Percentiles rank a stretch among this genome's conserved stretches.
Conservation (phyloP, 2,888 invertebrate species). For the Charanyca ferruginea region DNA sequence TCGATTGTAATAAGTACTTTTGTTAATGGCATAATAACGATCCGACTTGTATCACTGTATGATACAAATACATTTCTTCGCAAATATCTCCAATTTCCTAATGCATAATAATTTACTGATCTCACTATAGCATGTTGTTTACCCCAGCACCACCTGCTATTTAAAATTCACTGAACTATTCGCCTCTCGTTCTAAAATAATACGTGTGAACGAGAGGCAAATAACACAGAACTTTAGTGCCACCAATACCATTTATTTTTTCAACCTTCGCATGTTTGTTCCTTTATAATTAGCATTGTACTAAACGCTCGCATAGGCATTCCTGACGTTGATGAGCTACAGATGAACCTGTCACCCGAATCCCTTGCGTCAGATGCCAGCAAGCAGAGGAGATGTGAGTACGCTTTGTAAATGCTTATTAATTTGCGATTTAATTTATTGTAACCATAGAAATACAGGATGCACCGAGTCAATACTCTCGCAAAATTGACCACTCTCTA, state of each 20-base stretch:
- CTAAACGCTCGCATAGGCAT: conserved; percentile 73
- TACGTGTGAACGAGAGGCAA: not conserved
- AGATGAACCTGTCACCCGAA: conserved; percentile 67
- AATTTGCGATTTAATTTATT: conserved; percentile 13
- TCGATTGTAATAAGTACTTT: not conserved
- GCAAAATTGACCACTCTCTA: no score
- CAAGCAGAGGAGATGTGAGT: conserved; percentile 68
- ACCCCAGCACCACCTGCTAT: conserved; percentile 4
- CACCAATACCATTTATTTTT: not conserved
- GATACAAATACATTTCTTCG: not conserved
- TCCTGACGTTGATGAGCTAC: conserved; percentile 74
- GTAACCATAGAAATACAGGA: no score
- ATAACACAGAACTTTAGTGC: not conserved
- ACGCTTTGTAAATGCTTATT: conserved; percentile 41
- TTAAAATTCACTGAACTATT: not conserved
- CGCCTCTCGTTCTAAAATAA: not conserved
- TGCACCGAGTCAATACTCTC: no score
- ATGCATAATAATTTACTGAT: not conserved
- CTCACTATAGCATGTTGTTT: conserved; percentile 12
- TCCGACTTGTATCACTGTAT: not conserved
- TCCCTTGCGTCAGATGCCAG: conserved; percentile 72
- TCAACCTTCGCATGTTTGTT: conserved; percentile 9
- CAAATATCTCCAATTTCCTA: not conserved
- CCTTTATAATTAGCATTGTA: conserved; percentile 54
- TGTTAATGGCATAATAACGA: not conserved